phyloP scores from a whole-genome alignment of 2,113 vertebrate species.

The Acanthisitta chloris region DNA sequence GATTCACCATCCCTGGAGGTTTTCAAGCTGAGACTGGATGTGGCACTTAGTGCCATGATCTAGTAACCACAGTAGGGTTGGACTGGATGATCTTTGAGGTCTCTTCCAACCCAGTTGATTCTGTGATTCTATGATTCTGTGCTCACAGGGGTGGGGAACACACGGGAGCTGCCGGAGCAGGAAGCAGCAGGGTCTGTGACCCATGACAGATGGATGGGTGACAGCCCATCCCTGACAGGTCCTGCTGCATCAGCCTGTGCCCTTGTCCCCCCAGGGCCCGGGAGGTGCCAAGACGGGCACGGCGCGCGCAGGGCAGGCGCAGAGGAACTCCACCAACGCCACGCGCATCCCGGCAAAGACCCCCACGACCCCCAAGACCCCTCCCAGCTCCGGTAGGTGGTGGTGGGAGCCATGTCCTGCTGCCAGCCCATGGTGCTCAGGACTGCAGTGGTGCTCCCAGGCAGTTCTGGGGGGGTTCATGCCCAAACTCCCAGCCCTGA shows the following conservation, averaged over 20 bases:
- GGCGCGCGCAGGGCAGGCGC: conserved; percentile 60
- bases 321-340: conserved; percentile 79
- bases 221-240: background rate
- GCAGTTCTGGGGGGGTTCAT: fast-evolving
- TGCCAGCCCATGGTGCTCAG: fast-evolving
- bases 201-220: no score
- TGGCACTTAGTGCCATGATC: no score
- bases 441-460: background rate
- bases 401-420: fast-evolving
- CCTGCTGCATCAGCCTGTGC: background rate
- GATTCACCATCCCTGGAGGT: no score
- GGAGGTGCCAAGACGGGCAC: conserved; percentile 66
- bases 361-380: conserved; percentile 77
- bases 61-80: no score
- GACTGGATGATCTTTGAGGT: no score
- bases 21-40: no score
- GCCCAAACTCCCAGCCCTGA: fast-evolving
- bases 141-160: background rate
- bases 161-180: background rate
- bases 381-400: conserved; percentile 71
- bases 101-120: no score
- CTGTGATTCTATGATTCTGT: no score
- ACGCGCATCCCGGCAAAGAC: conserved; percentile 85
- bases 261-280: conserved; percentile 40
- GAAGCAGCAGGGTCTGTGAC: background rate